Base-by-base conservation (phyloP, 2,797 vertebrate species). In the Clarias platycephalus region DNA sequence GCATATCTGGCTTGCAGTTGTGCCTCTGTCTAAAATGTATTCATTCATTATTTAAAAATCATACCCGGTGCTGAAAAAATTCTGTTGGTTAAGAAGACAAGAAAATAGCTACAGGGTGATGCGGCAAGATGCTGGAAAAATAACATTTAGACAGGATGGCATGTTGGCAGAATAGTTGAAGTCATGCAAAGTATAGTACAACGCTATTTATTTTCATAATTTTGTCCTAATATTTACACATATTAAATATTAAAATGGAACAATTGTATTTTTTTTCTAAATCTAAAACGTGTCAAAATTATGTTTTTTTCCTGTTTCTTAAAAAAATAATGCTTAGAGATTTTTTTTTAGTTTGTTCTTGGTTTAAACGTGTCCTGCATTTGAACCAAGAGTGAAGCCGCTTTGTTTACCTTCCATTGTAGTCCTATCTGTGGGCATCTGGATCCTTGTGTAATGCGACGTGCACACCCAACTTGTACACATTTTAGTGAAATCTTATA, bases 381-480 rank as follows among this genome's bases (percentile, higher is more conserved):
- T 40, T 62, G 37, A 62, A n/a, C 57, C 18, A 62, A 40, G 22
- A n/a, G 2, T 1, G 13, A 40, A 79, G 74, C 28, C 53, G 24
- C 24, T 34, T 76, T 34, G 55, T 53, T 63, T 79, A 79, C 63
- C 15, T 79, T 22, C 24, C 37, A 44, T 62, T 78, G 60, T 34
- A 66, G 16, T 66, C 3, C 13, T 66, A 80, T 31, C 62, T 66
- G 40, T 66, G 34, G 18, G 18, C 40, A 80, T 80, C 62, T 22
- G 62, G 77, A 20, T 66, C 16, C 49, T 40, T 24, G 76, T 78
- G 76, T 62, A 62, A 62, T 40, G 31, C 58, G 55, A 34, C 26
- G 40, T 64, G 37, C 58, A 63, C 34, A 64, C 60, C 77, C 37
- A 28, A 16, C 77, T 80, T 28, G 10, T 26, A 44, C 58, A 80